A percentile compares a stretch with the other conserved stretches of the same genome.
Evolutionary conservation across 2,888 invertebrate species (phyloP).

Genomic region (Epiperipatus broadwayi): DNA sequence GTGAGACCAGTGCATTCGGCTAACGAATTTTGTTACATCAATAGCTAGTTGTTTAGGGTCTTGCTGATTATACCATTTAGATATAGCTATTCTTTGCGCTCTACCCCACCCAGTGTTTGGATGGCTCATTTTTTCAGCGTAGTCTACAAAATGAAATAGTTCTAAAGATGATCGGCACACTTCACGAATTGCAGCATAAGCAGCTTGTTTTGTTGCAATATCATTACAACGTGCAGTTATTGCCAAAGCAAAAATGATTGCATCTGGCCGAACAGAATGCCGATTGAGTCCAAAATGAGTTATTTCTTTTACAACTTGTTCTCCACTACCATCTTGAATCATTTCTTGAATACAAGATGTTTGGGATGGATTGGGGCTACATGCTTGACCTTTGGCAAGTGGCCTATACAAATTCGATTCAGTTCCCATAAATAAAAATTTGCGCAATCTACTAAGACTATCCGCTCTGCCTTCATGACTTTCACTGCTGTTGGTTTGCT

Average conservation of each 20-base stretch:
- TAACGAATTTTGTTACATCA: conserved; percentile 41
- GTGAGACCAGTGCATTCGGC: conserved; percentile 48
- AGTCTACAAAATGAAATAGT: conserved; percentile 42
- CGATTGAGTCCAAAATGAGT: conserved; percentile 24
- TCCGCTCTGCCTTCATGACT: too few relatives aligned
- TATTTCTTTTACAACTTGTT: conserved; percentile 23
- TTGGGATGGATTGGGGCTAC: too few relatives aligned
- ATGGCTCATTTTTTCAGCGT: conserved; percentile 33
- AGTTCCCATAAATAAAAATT: too few relatives aligned
- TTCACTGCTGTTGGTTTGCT: too few relatives aligned
- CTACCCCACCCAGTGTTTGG: conserved; percentile 36
- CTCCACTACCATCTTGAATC: conserved; percentile 24
- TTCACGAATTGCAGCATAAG: conserved; percentile 36
- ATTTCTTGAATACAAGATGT: too few relatives aligned
- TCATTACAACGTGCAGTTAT: conserved; percentile 36
- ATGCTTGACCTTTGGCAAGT: too few relatives aligned
- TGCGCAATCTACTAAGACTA: too few relatives aligned
- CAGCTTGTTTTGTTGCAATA: conserved; percentile 33
- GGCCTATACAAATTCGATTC: too few relatives aligned
- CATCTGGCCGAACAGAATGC: too few relatives aligned
- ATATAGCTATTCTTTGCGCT: conserved; percentile 42
- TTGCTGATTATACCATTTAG: conserved; percentile 43
- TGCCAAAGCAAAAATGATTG: conserved; percentile 43
- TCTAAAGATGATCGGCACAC: conserved; percentile 43
- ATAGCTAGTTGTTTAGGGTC: conserved; percentile 41